A percentile compares a stretch with the other conserved stretches of the same genome.
phyloP scores from a whole-genome alignment of 2,888 invertebrate species.

The Melanophora roralis region DNA sequence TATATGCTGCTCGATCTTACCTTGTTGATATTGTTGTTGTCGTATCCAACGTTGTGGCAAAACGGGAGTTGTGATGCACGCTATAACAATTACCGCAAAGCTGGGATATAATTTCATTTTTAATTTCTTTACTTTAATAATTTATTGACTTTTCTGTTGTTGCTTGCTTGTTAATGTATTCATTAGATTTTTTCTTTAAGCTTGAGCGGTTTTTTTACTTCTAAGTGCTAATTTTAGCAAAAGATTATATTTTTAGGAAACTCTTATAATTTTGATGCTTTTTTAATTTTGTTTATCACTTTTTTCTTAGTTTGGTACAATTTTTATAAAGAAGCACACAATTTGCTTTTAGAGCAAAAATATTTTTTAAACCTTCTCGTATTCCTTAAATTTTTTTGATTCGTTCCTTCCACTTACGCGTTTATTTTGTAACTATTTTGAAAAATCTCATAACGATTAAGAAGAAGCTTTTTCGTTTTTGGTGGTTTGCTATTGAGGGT shows the following conservation, averaged over 20 bases:
- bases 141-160: neutral
- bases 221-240: conserved; percentile 36
- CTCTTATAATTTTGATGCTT: too few relatives aligned
- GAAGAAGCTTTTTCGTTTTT: conserved; percentile 45
- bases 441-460: conserved; percentile 12
- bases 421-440: conserved; percentile 47
- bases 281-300: neutral
- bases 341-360: neutral
- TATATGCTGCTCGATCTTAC: conserved; percentile 22
- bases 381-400: neutral
- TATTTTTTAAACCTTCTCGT: conserved; percentile 24
- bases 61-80: conserved; percentile 44
- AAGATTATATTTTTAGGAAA: too few relatives aligned
- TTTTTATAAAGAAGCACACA: neutral
- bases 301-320: neutral
- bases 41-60: conserved; percentile 40
- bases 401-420: conserved; percentile 29
- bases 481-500: neutral
- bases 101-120: conserved; percentile 38
- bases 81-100: conserved; percentile 39
- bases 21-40: conserved; percentile 33
- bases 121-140: conserved; percentile 22
- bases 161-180: neutral
- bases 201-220: too few relatives aligned
- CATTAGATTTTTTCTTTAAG: neutral